Conservation (phyloP, 2,113 vertebrate genomes). For the Psophia crepitans region DNA sequence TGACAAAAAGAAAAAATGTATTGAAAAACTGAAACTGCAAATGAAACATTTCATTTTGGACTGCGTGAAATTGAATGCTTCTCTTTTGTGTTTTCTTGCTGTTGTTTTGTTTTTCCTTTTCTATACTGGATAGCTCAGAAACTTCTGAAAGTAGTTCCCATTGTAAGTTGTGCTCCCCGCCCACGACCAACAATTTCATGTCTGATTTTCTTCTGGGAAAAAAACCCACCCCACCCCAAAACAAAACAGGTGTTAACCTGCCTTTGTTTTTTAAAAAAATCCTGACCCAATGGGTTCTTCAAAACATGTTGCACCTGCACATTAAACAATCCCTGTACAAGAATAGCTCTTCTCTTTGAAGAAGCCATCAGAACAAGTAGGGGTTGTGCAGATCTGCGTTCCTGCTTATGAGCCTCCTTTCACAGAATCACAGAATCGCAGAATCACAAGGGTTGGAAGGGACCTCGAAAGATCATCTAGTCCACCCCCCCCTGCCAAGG, state of each 20-base stretch:
- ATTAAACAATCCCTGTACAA: neutral
- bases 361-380: neutral
- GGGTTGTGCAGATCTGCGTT: fast-evolving
- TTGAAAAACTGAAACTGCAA: neutral
- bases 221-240: fast-evolving
- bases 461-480: too few species aligned
- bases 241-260: neutral
- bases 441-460: too few species aligned
- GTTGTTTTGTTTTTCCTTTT: neutral
- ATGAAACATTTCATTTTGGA: neutral
- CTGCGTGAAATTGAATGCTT: neutral
- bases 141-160: neutral
- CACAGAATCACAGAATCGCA: too few species aligned
- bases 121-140: neutral
- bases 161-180: neutral
- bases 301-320: neutral
- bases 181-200: neutral
- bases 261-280: neutral
- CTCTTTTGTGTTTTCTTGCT: neutral
- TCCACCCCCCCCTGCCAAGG: too few species aligned
- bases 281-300: neutral
- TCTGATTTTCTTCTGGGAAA: neutral
- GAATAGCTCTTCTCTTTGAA: neutral
- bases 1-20: neutral
- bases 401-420: neutral